These are phyloP conservation scores for Rhagophthalmus giganteus DNA, from an alignment of 2,888 invertebrate species.

Conservation along the genomic window DNA sequence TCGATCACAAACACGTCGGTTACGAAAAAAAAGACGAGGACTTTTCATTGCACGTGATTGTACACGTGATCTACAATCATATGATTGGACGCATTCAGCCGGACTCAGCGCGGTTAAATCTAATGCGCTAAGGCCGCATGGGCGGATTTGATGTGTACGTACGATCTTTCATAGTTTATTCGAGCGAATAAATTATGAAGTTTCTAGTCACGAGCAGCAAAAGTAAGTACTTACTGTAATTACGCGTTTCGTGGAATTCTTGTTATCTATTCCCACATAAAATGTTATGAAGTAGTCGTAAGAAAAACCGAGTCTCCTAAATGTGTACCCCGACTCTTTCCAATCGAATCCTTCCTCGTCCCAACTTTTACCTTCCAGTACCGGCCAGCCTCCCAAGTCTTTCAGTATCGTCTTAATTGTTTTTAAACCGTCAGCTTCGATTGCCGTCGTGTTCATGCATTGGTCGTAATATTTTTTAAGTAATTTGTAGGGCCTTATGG, in stretches of 20 bases:
- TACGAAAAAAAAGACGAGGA: no score
- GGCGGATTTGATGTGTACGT: no score
- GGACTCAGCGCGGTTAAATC: no score
- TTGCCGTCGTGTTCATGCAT: conserved; percentile 84
- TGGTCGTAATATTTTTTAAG: conserved; percentile 82
- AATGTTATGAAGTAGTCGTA: conserved; percentile 90
- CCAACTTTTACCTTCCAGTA: conserved; percentile 77
- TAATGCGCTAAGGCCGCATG: no score
- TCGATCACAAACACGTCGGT: no score
- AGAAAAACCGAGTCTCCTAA: conserved; percentile 79
- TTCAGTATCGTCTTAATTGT: conserved; percentile 74
- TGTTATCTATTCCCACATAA: conserved; percentile 85
- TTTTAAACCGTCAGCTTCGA: conserved; percentile 75
- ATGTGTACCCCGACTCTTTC: conserved; percentile 81
- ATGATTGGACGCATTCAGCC: no score
- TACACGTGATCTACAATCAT: no score
- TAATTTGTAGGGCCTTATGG: conserved; percentile 72
- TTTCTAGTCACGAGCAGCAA: no score
- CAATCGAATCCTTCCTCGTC: conserved; percentile 72
- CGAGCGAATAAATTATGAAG: no score
- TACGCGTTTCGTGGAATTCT: conserved; percentile 81
- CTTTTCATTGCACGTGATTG: no score
- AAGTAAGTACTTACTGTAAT: conserved; percentile 91
- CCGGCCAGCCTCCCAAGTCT: conserved; percentile 90
- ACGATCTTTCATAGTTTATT: no score